Evolutionary conservation across 2,888 invertebrate species (phyloP), one percentile per base, ranked within the genome.

Genomic region (Agrotis clavis): DNA sequence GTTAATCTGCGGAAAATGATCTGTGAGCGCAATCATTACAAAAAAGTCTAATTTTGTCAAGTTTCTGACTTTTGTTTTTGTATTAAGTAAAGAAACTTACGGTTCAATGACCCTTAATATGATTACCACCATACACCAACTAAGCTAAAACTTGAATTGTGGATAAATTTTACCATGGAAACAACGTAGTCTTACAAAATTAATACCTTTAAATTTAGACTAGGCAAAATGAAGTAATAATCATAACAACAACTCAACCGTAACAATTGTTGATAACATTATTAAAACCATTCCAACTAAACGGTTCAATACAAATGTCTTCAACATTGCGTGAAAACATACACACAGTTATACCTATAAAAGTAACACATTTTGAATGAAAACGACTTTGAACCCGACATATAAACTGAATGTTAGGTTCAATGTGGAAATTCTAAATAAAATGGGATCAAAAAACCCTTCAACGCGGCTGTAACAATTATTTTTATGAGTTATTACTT

Each of bases 391-490:
- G 57, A 71, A 65, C 35, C 48, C 48, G 35, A 77, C 71, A 77
- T 83, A 77, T 83, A 77, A 81, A 85, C 72, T 85, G 61, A 74
- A 77, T 62, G 68, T 86, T 86, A 77, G 30, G 30, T 35, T 35
- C 76, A 71, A 71, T 79, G 71, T 80, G 83, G 77, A 81, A 85
- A 83, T 84, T 78, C 67, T 75, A 82, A 87, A 84, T 79, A 71
- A 79, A 86, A 77, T 65, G 62, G 69, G 25, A 74, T 77, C 70
- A 73, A 68, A 73, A 65, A 68, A 74, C 80, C 76, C 72, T 82
- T 86, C 79, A 79, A 74, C 79, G 80, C 67, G 74, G 73, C 70
- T 66, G 78, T 88, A 84, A 83, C 87, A 88, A 86, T 89, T 86
- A 88, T 86, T 79, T 88, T 89, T 89, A 88, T 82, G 83, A 81